Base-by-base conservation (phyloP, 2,797 vertebrate genomes). In the Epinephelus coioides region DNA sequence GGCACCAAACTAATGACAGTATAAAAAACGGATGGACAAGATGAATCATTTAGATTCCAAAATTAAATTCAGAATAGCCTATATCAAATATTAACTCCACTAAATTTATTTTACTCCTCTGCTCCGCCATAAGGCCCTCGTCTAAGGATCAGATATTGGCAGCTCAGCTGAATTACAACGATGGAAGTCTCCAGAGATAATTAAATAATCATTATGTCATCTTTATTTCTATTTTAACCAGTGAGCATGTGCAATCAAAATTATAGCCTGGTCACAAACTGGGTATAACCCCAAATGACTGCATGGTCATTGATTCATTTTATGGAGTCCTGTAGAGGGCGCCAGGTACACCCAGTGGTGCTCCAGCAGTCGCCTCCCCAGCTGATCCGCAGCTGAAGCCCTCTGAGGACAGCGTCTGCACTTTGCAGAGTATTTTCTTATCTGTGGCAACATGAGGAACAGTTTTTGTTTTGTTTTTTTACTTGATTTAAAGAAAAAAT, bases 281-380 rank as follows among this genome's bases (percentile, higher is more conserved):
- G 60, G 49, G 21, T 21, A 5, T 18, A 13, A 70, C n/a, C 25
- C 27, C 61, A 49, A 65, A 8, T 49, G 23, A 60, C 53, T 79
- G 66, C 34, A 74, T 62, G 62, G 23, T 83, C 60, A 78, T 60
- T 30, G 23, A 69, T 74, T 49, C 2, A 25, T 72, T 76, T 19
- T 44, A 50, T 19, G 19, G 9, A 12, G 49, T 50, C 93, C 86
- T 87, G 82, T 79, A 90, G 93, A 89, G 89, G 91, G 92, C 78
- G 84, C 89, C 89, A 90, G 55, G 55, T 83, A 23, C 66, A 50
- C 66, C 67, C 82, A 46, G 8, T 70, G 76, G 10, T 47, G 56
- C 59, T 68, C 19, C 57, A 57, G 61, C 67, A 77, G 69, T 59
- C 47, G 14, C 55, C 27, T 61, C 62, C n/a, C 3, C 54, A 34